Evolutionary conservation across 2,113 vertebrate species (phyloP).

Genomic region (Ptilonorhynchus violaceus): DNA sequence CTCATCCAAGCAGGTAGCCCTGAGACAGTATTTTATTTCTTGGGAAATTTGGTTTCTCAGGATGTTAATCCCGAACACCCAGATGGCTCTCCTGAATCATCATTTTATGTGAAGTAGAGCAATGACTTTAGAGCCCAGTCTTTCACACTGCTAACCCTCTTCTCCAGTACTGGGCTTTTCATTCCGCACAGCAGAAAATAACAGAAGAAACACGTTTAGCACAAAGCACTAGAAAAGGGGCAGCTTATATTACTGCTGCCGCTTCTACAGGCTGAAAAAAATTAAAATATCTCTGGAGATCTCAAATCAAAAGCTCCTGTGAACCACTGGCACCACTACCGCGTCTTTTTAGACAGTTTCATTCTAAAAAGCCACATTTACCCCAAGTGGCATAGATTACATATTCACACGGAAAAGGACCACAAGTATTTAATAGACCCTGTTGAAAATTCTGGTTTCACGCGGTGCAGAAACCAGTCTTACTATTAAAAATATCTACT

Average conservation of each 20-base stretch:
- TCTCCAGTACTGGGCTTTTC: not conserved
- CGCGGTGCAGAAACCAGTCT: not conserved
- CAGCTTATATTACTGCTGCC: not conserved
- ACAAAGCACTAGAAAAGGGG: not conserved
- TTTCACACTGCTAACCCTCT: not conserved
- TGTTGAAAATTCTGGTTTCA: constrained; percentile 25
- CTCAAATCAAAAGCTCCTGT: not conserved
- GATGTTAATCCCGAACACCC: not conserved
- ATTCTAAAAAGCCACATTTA: not conserved
- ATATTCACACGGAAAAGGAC: constrained; percentile 7
- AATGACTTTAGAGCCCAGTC: not conserved
- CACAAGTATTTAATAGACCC: not conserved
- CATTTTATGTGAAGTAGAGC: not conserved
- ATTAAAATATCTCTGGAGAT: not conserved
- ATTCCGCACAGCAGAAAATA: not conserved
- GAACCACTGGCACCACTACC: not conserved
- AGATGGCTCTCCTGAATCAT: not conserved
- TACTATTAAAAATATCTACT: constrained; percentile 7
- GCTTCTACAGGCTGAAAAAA: not conserved
- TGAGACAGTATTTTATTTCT: not conserved
- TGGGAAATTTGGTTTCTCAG: not conserved
- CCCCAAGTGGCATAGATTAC: not conserved
- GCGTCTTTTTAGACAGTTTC: not conserved
- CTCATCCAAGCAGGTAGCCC: not conserved
- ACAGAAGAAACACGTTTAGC: not conserved